Evolutionary conservation across 2,797 vertebrate species (phyloP).

Genomic region (Acomys russatus): DNA sequence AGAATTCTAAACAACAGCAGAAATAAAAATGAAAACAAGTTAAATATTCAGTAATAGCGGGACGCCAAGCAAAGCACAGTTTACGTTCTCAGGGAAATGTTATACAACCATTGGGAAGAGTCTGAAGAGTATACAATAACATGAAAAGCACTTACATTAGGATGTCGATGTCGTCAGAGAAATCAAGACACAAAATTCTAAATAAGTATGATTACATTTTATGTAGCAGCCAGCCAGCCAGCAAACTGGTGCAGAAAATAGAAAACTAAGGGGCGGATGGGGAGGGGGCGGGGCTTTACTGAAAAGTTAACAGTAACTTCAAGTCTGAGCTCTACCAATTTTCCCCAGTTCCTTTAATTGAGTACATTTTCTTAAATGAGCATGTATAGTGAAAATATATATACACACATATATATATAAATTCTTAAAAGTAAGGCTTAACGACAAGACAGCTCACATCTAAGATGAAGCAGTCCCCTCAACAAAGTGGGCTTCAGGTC

Average conservation of each 20-base stretch:
- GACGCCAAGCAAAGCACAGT: slow-evolving; percentile 63
- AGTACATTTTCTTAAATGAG: slow-evolving; percentile 59
- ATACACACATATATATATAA: neutral
- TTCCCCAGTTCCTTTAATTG: slow-evolving; percentile 20
- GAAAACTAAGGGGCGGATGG: neutral
- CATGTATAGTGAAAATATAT: neutral
- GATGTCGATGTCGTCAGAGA: slow-evolving; percentile 66
- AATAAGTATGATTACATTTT: slow-evolving; percentile 54
- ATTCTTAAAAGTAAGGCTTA: slow-evolving; percentile 42
- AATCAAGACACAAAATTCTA: slow-evolving; percentile 65
- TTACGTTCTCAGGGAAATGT: slow-evolving; percentile 58
- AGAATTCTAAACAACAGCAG: slow-evolving; percentile 75
- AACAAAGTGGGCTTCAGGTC: slow-evolving; percentile 31
- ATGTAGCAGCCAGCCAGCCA: neutral
- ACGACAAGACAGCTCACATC: slow-evolving; percentile 33
- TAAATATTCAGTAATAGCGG: slow-evolving; percentile 64
- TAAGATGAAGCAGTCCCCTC: slow-evolving; percentile 47
- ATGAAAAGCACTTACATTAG: slow-evolving; percentile 46
- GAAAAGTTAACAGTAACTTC: slow-evolving; percentile 33
- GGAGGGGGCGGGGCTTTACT: neutral
- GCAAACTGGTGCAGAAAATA: slow-evolving; percentile 39
- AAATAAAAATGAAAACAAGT: slow-evolving; percentile 51
- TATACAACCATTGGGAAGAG: slow-evolving; percentile 45
- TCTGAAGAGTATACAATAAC: slow-evolving; percentile 58
- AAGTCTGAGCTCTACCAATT: neutral